Conservation (phyloP, 2,797 vertebrate genomes). For the Dromococcyx pavoninus region DNA sequence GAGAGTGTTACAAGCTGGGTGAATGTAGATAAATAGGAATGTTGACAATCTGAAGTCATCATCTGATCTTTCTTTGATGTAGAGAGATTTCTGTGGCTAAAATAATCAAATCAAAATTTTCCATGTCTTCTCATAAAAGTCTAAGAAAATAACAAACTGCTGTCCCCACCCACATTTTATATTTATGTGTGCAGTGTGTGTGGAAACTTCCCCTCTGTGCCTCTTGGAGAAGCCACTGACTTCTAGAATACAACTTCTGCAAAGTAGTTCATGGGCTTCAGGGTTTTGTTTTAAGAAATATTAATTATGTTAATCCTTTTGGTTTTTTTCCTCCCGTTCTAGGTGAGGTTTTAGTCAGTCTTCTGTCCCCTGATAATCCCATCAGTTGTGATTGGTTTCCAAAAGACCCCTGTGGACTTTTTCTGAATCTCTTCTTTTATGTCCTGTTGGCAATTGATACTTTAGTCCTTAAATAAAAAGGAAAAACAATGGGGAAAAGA, state of each 20-base stretch:
- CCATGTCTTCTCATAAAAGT: not conserved
- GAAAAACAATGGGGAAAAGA: fast-evolving
- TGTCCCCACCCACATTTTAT: not conserved
- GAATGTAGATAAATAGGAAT: not conserved
- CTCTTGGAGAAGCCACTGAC: not conserved
- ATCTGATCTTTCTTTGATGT: not conserved
- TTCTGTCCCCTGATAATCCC: not conserved
- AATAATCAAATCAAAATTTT: not conserved
- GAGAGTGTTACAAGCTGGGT: not conserved
- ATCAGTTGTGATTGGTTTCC: not conserved
- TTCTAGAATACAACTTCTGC: not conserved
- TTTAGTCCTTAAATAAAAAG: not conserved
- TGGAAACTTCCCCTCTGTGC: not conserved
- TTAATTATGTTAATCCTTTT: not conserved
- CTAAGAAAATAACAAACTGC: not conserved
- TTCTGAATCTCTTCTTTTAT: not conserved
- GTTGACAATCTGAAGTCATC: not conserved
- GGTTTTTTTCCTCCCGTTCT: fast-evolving
- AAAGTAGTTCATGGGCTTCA: not conserved
- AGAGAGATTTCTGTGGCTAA: not conserved
- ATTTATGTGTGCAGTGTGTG: not conserved
- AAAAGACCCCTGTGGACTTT: not conserved
- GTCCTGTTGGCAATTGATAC: not conserved
- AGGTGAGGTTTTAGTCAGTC: not conserved
- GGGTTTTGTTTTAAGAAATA: not conserved